Conservation (phyloP, 2,888 invertebrate species). For the Perizoma affinitatum region DNA sequence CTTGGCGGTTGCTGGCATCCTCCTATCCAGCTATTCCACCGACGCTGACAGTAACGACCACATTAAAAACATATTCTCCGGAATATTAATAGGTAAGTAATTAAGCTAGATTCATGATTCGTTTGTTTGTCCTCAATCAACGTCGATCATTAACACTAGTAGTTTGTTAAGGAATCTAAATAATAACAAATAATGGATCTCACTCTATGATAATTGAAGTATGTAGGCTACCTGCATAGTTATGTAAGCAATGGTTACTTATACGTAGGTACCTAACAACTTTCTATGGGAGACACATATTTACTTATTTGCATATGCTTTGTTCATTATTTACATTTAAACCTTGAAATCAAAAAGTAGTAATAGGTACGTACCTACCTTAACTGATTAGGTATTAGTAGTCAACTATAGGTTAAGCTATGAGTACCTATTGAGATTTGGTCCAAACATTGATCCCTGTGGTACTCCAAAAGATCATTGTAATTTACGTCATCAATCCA, state of each 20-base stretch:
- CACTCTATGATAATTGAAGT: neutral
- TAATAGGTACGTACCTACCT: neutral
- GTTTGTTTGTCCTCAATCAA: conserved; percentile 31
- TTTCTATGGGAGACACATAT: neutral
- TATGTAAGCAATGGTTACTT: neutral
- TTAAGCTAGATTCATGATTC: conserved; percentile 20
- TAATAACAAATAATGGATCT: no score
- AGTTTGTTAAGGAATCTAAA: no score
- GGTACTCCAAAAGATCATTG: conserved; percentile 6
- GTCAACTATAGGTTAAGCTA: no score
- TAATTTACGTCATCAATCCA: conserved; percentile 13
- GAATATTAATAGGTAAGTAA: conserved; percentile 78
- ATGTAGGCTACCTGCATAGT: neutral
- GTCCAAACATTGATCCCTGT: conserved; percentile 15
- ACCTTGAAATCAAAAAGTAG: neutral
- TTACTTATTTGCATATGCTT: no score
- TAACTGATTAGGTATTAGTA: no score
- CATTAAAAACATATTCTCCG: conserved; percentile 78
- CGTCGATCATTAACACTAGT: conserved; percentile 2
- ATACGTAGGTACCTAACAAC: neutral
- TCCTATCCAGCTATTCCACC: conserved; percentile 78
- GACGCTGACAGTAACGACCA: conserved; percentile 73
- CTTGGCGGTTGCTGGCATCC: conserved; percentile 82
- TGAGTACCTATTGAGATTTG: neutral
- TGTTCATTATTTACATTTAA: conserved; percentile 10